phyloP scores from a whole-genome alignment of 2,888 invertebrate genomes.

The Drosophila helvetica region DNA sequence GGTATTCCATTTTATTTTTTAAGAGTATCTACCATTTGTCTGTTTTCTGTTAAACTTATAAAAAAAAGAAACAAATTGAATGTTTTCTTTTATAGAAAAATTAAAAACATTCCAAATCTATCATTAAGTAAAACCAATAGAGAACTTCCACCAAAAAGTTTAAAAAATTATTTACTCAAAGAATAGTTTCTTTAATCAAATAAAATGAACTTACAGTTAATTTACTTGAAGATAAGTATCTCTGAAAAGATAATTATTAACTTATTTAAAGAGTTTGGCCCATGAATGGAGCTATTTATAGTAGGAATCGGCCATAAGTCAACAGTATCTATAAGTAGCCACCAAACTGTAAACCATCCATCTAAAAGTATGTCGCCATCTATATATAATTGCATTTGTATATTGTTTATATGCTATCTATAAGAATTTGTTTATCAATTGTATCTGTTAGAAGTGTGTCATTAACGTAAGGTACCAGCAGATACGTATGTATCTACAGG shows the following conservation, averaged over 20 bases:
- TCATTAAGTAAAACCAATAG: neutral
- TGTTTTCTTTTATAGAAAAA: no score
- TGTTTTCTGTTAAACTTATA: no score
- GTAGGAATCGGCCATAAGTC: constrained; percentile 1
- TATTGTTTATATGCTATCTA: constrained; percentile 18
- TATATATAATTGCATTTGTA: constrained; percentile 16
- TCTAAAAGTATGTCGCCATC: constrained; percentile 15
- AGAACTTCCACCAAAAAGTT: neutral
- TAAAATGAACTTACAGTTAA: neutral
- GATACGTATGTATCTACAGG: constrained; percentile 6
- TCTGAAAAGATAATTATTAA: no score
- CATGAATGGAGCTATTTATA: constrained; percentile 43
- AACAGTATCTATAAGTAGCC: constrained; percentile 14
- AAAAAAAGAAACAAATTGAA: no score
- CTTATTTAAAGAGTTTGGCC: constrained; percentile 42
- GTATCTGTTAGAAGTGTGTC: constrained; percentile 47
- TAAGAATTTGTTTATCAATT: constrained; percentile 31
- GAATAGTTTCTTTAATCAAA: neutral
- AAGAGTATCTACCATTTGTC: no score
- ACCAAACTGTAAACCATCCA: neutral
- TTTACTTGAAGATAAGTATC: neutral
- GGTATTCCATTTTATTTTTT: no score
- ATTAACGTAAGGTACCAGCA: constrained; percentile 20
- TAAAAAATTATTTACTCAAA: neutral
- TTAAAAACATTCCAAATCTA: neutral